phyloP scores from a whole-genome alignment of 1,140 invertebrate genomes.

The Dermatophagoides farinae region DNA sequence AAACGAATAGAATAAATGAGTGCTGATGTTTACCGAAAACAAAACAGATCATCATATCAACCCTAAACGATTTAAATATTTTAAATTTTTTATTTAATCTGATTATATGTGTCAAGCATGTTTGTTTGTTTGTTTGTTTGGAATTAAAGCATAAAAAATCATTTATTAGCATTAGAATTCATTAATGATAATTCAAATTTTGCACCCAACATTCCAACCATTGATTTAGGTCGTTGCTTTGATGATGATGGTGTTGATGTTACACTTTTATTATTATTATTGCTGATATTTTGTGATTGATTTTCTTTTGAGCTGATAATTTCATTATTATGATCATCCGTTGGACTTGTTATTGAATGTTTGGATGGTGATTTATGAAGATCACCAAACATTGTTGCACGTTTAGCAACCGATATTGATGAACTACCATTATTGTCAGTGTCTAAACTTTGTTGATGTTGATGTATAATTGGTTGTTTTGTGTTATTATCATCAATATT shows the following conservation, averaged over 20 bases:
- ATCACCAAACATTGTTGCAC: conserved; percentile 13
- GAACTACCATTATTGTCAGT: background rate
- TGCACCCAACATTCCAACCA: conserved; percentile 12
- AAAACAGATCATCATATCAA: no score
- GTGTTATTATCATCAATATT: background rate
- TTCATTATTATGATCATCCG: background rate
- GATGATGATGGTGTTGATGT: background rate
- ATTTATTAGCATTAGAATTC: background rate
- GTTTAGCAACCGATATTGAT: conserved; percentile 1
- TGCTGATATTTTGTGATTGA: background rate
- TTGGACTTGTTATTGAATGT: background rate
- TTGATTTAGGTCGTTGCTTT: conserved; percentile 12
- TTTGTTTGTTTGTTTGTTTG: background rate
- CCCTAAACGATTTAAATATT: no score
- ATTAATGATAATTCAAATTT: conserved; percentile 11
- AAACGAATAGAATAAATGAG: no score
- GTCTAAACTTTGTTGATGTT: background rate
- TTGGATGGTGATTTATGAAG: conserved; percentile 9
- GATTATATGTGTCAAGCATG: no score
- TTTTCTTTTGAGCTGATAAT: no score
- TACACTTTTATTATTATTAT: no score
- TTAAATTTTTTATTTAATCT: no score
- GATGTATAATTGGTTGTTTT: background rate
- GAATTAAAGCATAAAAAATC: no score
- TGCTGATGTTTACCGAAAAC: no score